A percentile compares a stretch with the other conserved stretches of the same genome.
Evolutionary conservation across 2,888 invertebrate genomes (phyloP).

Genomic region (Monopis laevigella): DNA sequence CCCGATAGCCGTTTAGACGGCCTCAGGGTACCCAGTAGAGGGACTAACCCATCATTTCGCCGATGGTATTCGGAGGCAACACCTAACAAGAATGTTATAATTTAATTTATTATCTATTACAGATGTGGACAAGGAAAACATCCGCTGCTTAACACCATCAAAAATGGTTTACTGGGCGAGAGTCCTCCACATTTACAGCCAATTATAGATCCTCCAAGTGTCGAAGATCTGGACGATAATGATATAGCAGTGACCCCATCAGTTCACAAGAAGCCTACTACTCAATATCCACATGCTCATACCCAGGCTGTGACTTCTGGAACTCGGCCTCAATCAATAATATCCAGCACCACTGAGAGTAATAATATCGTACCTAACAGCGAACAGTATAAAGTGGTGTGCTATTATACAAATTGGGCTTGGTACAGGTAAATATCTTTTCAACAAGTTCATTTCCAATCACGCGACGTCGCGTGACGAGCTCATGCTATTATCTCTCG

Average conservation of each 20-base stretch:
- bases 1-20: no score
- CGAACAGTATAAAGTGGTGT: slow-evolving; percentile 79
- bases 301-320: slow-evolving; percentile 27
- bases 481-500: no score
- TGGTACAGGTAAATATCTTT: slow-evolving; percentile 79
- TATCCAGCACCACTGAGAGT: slow-evolving; percentile 31
- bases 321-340: no score
- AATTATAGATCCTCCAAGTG: slow-evolving; percentile 25
- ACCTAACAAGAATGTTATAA: no score
- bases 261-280: slow-evolving; percentile 23
- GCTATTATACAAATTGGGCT: slow-evolving; percentile 95
- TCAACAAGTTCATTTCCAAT: no score
- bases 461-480: no score
- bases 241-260: slow-evolving; percentile 50
- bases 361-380: slow-evolving; percentile 21
- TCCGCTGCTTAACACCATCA: slow-evolving; percentile 82
- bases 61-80: no score
- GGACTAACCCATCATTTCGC: no score
- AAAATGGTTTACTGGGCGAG: slow-evolving; percentile 71
- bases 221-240: slow-evolving; percentile 33
- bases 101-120: no score
- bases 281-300: slow-evolving; percentile 23
- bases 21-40: no score
- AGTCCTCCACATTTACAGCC: slow-evolving; percentile 20
- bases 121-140: slow-evolving; percentile 83